Conservation (phyloP, 1,140 invertebrate species). For the Drosophila persimilis region DNA sequence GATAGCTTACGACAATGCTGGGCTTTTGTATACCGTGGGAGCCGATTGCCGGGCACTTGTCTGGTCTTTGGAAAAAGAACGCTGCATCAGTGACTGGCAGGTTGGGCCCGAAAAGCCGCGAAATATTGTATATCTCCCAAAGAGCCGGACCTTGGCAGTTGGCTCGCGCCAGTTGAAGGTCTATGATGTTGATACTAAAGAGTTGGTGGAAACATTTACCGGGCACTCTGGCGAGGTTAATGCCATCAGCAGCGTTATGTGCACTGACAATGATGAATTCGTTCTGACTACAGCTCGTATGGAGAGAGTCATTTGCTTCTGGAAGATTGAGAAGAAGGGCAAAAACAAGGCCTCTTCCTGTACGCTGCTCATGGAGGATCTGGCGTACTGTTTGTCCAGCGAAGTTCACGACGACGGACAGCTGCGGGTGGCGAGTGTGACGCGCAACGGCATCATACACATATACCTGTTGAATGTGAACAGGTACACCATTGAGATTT, state of each 20-base stretch:
- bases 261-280: slow-evolving; percentile 83
- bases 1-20: slow-evolving; percentile 83
- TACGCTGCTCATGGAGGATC: slow-evolving; percentile 88
- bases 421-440: slow-evolving; percentile 86
- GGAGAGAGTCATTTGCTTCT: slow-evolving; percentile 80
- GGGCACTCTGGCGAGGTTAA: slow-evolving; percentile 87
- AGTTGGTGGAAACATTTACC: slow-evolving; percentile 86
- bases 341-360: slow-evolving; percentile 82
- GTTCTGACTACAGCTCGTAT: slow-evolving; percentile 85
- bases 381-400: slow-evolving; percentile 85
- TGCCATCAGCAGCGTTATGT: slow-evolving; percentile 84
- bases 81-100: slow-evolving; percentile 85
- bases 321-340: slow-evolving; percentile 71
- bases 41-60: slow-evolving; percentile 84
- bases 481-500: slow-evolving; percentile 83
- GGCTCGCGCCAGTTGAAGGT: slow-evolving; percentile 87
- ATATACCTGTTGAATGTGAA: slow-evolving; percentile 90
- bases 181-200: slow-evolving; percentile 86
- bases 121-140: slow-evolving; percentile 86
- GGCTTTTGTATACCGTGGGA: slow-evolving; percentile 84
- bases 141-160: slow-evolving; percentile 86
- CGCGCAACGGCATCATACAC: slow-evolving; percentile 89
- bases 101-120: slow-evolving; percentile 87
- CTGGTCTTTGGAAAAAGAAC: slow-evolving; percentile 84
- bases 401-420: slow-evolving; percentile 83